Evolutionary conservation across 2,888 invertebrate genomes (phyloP), one percentile per base, ranked within the genome.

Genomic region (Andrena flavipes): DNA sequence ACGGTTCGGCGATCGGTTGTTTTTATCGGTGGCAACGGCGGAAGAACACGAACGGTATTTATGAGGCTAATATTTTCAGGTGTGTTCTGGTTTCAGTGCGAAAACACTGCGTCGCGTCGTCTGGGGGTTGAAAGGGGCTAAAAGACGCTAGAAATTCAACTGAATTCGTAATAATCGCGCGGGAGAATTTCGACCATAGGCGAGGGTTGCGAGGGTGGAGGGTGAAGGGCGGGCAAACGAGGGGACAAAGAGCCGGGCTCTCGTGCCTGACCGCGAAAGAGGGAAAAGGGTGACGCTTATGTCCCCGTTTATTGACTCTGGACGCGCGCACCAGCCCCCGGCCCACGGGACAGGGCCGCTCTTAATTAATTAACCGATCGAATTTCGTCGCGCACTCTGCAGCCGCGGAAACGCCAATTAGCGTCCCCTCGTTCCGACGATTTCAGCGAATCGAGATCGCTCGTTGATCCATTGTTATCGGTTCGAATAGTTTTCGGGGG

Each of bases 331-430:
- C 23, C 23, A 42, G 42, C 42, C 42, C 13, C 42, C 42, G 16
- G 23, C 5, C 30, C 10, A 10, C 33, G 59, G 59, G n/a, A n/a
- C 48, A 48, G 69, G 33, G 7, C 48, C 30, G 30, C 74, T 60
- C 74, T 75, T 75, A 75, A 75, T 75, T 75, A 75, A 75, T 75
- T 75, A 75, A 75, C 59, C 74, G 59, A 75, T 75, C 70, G 60
- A 75, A 48, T 60, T 56, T 74, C 74, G 48, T 26, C 69, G 69
- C 33, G 51, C 51, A 54, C 30, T 68, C 51, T 23, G 51, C 67
- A 13, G n/a, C 30, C 67, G 51, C 29, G 49, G 70, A 69, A 69
- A 75, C 48, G 48, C 74, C 70, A 75, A 75, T 75, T 75, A 75
- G 59, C 33, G 48, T 69, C 48, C 48, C n/a, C 23, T 48, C 23